Evolutionary conservation across 2,113 vertebrate genomes (phyloP).

Genomic region (Lontra canadensis): DNA sequence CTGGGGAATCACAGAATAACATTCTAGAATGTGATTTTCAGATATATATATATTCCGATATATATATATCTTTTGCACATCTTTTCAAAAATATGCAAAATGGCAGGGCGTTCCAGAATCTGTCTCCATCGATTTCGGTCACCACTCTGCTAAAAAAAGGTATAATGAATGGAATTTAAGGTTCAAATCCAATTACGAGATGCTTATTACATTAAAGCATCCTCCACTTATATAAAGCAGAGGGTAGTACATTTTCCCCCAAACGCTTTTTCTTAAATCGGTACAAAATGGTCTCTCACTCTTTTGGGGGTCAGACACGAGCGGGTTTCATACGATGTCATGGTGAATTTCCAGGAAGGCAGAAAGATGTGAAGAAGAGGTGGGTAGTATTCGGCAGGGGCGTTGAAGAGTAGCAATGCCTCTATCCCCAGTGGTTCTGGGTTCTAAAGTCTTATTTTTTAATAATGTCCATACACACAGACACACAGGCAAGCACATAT

Average conservation of each 20-base stretch:
- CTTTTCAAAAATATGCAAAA: neutral
- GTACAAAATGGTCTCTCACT: neutral
- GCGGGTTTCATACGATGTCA: accelerated
- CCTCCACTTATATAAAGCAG: too few species aligned
- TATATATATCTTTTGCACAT: neutral
- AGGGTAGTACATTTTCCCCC: neutral
- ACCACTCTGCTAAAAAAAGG: neutral
- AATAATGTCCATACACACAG: neutral
- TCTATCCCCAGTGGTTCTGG: neutral
- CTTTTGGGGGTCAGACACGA: neutral
- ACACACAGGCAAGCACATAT: accelerated
- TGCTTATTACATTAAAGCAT: accelerated
- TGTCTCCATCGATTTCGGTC: neutral
- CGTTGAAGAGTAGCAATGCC: accelerated
- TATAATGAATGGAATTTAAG: accelerated
- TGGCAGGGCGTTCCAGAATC: neutral
- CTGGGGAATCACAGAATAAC: neutral
- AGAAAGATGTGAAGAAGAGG: neutral
- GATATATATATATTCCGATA: neutral
- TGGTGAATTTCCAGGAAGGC: neutral
- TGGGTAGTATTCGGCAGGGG: accelerated
- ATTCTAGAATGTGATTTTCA: neutral
- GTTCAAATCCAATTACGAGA: neutral
- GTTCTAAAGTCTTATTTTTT: neutral
- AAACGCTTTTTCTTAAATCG: neutral